Base-by-base conservation (phyloP, 2,113 vertebrate genomes). In the Climacteris rufus region DNA sequence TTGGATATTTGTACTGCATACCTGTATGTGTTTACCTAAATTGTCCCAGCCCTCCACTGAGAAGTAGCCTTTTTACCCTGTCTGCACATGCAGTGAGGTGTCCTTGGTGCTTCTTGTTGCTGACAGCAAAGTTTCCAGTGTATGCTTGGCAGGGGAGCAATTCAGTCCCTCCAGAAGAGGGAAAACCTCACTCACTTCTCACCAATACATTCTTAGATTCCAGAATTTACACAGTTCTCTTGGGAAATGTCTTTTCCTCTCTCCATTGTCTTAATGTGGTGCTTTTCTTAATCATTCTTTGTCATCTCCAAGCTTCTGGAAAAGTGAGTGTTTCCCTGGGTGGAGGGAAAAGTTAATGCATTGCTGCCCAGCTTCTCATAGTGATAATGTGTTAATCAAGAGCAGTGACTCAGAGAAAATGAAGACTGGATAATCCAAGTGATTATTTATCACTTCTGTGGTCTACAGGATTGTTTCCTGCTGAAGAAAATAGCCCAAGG, bases 221-320 rank as follows among this genome's bases (percentile, higher is more conserved):
- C 52, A 70, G 64, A 64, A 49, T 6, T 93, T 61, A 37, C 27
- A 25, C 15, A 44, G 63, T 6, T 59, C 49, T 84, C 89, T 64
- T 84, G 92, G 42, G 90, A 87, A 84, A 82, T 64, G 23, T 64
- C 65, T 87, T 96, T 96, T 92, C 83, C 83, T 79, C 56, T 39
- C 33, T 52, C 85, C 65, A 87, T 90, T 96, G 72, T 96, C 80
- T 72, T 68, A 64, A 82, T 53, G 35, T 19, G 56, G 65, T 42
- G 74, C 76, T 28, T 93, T 96, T 96, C 86, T 35, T 95, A 90
- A 94, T 97, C 37, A 24, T 75, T 86, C 85, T 94, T 92, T 88
- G 88, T 96, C 94, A 96, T 92, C 64, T 94, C 65, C 45, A 30
- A 56, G 80, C 56, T 90, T 88, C 88, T 96, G 92, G 90, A 96